Percentiles rank a stretch among this genome's conserved stretches.
phyloP scores from a whole-genome alignment of 2,113 vertebrate genomes.

The Parotia lawesii region DNA sequence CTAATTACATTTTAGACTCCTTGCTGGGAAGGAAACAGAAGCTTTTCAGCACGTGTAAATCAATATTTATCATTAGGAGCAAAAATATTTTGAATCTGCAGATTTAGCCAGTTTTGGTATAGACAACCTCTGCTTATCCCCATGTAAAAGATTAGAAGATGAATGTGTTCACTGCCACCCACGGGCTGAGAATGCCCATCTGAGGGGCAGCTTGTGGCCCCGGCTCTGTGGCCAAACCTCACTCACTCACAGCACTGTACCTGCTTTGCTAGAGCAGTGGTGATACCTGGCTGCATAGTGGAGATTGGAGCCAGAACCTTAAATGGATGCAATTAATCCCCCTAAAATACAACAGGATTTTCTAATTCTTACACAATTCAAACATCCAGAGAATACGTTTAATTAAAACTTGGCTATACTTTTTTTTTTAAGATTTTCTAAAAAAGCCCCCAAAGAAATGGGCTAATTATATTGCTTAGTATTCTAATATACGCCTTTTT shows the following conservation, averaged over 20 bases:
- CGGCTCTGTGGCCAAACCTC: neutral
- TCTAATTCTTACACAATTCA: constrained; percentile 47
- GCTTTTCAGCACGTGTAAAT: neutral
- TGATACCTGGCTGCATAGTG: neutral
- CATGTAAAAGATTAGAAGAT: neutral
- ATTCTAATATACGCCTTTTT: constrained; percentile 41
- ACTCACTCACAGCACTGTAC: neutral
- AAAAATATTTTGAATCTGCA: neutral
- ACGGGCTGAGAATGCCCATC: neutral
- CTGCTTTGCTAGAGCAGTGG: neutral
- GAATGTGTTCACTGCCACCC: neutral
- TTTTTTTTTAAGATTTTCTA: constrained; percentile 33
- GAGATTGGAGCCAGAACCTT: neutral
- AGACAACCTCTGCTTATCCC: neutral
- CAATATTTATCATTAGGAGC: neutral
- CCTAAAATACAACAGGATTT: constrained; percentile 8
- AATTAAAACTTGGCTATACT: constrained; percentile 70
- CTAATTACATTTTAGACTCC: neutral
- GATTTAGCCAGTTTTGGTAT: neutral
- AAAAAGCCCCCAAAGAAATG: constrained; percentile 57
- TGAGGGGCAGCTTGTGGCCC: neutral
- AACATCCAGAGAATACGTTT: constrained; percentile 69
- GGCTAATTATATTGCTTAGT: constrained; percentile 69
- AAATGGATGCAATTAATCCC: constrained; percentile 18
- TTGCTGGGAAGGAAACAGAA: neutral